Conservation (phyloP, 1,140 invertebrate genomes). For the Lucilia sericata region DNA sequence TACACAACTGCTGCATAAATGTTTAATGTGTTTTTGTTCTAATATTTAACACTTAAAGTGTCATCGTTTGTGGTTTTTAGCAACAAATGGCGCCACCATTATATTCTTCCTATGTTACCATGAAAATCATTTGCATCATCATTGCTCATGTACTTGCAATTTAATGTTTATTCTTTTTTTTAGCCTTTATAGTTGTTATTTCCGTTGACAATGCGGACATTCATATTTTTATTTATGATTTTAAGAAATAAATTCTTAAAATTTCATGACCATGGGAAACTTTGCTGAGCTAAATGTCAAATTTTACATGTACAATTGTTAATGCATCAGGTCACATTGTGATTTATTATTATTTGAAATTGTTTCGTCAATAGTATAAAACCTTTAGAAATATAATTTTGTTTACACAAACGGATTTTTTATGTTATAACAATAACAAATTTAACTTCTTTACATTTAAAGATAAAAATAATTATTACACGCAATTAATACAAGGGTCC, state of each 20-base stretch:
- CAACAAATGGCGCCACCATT: conserved; percentile 23
- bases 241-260: not conserved
- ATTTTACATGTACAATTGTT: too few relatives aligned
- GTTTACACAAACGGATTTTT: too few relatives aligned
- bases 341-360: too few relatives aligned
- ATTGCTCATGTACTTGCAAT: not conserved
- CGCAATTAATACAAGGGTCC: too few relatives aligned
- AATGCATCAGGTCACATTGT: too few relatives aligned
- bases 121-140: conserved; percentile 14
- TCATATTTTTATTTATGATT: not conserved
- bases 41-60: conserved; percentile 27
- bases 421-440: too few relatives aligned
- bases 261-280: too few relatives aligned
- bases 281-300: too few relatives aligned
- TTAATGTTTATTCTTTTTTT: not conserved
- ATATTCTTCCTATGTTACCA: not conserved
- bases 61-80: conserved; percentile 30
- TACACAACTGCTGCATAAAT: conserved; percentile 5
- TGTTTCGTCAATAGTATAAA: too few relatives aligned
- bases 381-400: too few relatives aligned
- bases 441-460: too few relatives aligned
- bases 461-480: too few relatives aligned
- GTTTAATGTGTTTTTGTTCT: conserved; percentile 3
- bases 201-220: not conserved
- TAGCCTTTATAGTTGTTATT: not conserved